phyloP scores from a whole-genome alignment of 2,113 vertebrate species.

The Furnarius figulus region DNA sequence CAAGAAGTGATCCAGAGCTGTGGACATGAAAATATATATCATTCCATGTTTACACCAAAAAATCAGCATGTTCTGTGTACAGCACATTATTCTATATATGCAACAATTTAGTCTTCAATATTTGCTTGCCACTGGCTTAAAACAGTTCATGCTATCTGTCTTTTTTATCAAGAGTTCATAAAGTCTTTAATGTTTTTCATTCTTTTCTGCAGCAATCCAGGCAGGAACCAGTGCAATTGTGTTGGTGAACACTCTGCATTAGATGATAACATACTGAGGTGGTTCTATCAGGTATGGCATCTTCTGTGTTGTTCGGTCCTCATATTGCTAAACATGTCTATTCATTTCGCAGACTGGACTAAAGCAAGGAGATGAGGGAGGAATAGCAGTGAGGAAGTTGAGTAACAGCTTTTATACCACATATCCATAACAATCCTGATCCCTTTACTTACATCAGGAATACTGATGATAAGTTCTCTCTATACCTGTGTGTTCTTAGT shows the following conservation, averaged over 20 bases:
- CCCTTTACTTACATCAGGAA: not conserved
- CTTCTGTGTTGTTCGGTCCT: not conserved
- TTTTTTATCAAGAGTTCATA: not conserved
- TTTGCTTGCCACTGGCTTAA: not conserved
- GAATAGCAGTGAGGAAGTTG: not conserved
- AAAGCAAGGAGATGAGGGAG: not conserved
- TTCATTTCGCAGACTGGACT: not conserved
- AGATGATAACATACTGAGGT: constrained; percentile 20
- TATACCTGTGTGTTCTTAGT: not conserved
- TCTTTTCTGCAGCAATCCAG: not conserved
- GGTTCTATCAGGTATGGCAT: constrained; percentile 70
- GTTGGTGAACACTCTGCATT: not conserved
- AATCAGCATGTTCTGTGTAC: not conserved
- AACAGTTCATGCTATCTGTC: not conserved
- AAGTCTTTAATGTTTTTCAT: not conserved
- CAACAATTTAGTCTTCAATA: not conserved
- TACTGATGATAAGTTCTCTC: not conserved
- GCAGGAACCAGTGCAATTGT: constrained; percentile 11
- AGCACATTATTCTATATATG: not conserved
- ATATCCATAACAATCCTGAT: not conserved
- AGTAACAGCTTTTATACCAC: not conserved
- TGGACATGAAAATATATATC: not conserved
- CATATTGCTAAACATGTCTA: not conserved
- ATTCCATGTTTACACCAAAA: not conserved
- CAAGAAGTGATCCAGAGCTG: not conserved